A percentile compares a stretch with the other conserved stretches of the same genome.
Conservation (phyloP, 2,113 vertebrate genomes). For the Galbula dea region DNA sequence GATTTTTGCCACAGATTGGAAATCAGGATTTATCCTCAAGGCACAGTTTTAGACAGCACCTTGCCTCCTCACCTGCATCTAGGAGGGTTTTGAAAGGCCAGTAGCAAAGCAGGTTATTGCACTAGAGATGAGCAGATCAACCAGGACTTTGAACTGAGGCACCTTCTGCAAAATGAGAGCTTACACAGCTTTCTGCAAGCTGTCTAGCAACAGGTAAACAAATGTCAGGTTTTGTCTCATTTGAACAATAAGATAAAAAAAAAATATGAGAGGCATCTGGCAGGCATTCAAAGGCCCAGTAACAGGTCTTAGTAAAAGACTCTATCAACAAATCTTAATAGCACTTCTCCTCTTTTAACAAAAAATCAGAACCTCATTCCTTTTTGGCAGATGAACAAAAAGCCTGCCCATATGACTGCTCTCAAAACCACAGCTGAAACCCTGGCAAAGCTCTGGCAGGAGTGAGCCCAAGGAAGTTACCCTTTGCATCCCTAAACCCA, state of each 20-base stretch:
- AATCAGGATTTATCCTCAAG: background rate
- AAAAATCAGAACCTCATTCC: background rate
- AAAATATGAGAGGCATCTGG: background rate
- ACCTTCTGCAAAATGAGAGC: background rate
- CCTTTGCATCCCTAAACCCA: background rate
- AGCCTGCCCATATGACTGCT: background rate
- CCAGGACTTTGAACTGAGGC: background rate
- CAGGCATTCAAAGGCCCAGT: background rate
- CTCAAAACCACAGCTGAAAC: background rate
- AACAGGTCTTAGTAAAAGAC: background rate
- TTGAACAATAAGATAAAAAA: background rate
- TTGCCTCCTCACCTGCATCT: background rate
- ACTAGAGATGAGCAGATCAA: background rate
- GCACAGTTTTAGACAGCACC: background rate
- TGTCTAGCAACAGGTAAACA: background rate
- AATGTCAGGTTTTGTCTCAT: background rate
- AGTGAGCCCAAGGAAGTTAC: accelerated
- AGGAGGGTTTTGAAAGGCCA: background rate
- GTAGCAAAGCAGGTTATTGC: background rate
- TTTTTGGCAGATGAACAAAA: background rate
- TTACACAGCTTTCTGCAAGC: background rate
- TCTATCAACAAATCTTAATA: background rate
- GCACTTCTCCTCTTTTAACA: background rate
- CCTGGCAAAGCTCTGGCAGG: background rate
- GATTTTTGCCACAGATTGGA: background rate